These are phyloP conservation scores for Hydrotaea cyrtoneurina DNA, from an alignment of 2,888 invertebrate genomes.

Conservation along the genomic window DNA sequence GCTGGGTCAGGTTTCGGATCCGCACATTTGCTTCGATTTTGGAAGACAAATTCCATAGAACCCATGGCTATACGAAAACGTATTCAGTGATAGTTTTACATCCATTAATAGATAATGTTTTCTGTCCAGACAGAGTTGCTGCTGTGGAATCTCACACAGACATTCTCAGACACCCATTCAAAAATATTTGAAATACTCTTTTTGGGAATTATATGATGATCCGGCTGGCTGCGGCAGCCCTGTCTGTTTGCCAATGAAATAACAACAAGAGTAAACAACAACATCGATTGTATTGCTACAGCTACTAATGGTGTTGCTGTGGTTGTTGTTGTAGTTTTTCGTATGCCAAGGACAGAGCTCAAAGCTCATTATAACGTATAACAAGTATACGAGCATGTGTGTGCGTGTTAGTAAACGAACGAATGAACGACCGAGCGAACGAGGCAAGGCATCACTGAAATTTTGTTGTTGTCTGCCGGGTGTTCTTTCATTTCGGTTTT, in stretches of 20 bases:
- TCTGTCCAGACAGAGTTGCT: no score
- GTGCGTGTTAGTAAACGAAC: neutral
- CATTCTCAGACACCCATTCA: no score
- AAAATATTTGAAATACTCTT: no score
- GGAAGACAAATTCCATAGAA: no score
- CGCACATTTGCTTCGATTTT: no score
- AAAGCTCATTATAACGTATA: conserved; percentile 38
- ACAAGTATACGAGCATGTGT: neutral
- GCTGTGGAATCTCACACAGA: no score
- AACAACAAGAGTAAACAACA: neutral
- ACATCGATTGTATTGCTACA: neutral
- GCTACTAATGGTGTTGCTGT: neutral
- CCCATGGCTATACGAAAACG: no score
- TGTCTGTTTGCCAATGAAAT: neutral
- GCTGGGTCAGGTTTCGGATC: no score
- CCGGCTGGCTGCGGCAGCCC: neutral
- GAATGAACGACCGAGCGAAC: neutral
- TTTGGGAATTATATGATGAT: no score
- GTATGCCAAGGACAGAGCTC: conserved; percentile 44
- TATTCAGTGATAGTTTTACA: no score
- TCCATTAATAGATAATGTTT: no score
- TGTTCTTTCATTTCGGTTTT: neutral
- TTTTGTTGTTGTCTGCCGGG: neutral
- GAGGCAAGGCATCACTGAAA: neutral
- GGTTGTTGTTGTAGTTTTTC: conserved; percentile 30